Conservation (phyloP, 2,797 vertebrate genomes). For the Macropodus opercularis region DNA sequence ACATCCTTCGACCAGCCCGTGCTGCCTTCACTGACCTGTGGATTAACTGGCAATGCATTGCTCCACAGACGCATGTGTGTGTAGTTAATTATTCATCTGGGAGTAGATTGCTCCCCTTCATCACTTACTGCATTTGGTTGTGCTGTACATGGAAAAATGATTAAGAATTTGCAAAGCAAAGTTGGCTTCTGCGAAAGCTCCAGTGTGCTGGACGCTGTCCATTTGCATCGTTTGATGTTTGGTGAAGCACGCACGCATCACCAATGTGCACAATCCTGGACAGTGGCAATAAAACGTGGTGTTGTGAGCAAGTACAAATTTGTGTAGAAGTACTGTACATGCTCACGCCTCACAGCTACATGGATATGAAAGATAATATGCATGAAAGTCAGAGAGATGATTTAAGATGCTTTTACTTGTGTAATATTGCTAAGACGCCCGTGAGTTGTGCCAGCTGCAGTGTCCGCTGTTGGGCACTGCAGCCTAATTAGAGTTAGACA, state of each 20-base stretch:
- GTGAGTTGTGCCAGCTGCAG: constrained; percentile 21
- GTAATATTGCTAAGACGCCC: constrained; percentile 1
- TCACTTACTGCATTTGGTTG: constrained; percentile 11
- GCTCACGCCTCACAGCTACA: neutral
- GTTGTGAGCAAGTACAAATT: neutral
- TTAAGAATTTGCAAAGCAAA: constrained; percentile 33
- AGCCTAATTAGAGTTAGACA: constrained; percentile 19
- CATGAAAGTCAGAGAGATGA: neutral
- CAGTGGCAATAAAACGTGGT: too few relatives aligned
- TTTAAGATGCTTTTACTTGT: neutral
- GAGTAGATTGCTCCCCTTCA: constrained; percentile 2
- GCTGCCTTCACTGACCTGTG: constrained; percentile 12
- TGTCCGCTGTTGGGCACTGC: constrained; percentile 10
- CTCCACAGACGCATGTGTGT: neutral
- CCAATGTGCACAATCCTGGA: neutral
- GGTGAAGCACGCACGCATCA: neutral
- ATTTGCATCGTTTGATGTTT: constrained; percentile 9
- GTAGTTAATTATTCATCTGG: constrained; percentile 37
- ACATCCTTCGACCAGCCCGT: neutral
- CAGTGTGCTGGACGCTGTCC: neutral
- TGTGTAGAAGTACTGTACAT: neutral
- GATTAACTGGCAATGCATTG: neutral
- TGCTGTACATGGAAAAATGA: constrained; percentile 36
- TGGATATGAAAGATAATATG: neutral
- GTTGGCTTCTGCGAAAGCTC: neutral